Conservation (phyloP, 2,797 vertebrate genomes). For the Hyperoplus lanceolatus region DNA sequence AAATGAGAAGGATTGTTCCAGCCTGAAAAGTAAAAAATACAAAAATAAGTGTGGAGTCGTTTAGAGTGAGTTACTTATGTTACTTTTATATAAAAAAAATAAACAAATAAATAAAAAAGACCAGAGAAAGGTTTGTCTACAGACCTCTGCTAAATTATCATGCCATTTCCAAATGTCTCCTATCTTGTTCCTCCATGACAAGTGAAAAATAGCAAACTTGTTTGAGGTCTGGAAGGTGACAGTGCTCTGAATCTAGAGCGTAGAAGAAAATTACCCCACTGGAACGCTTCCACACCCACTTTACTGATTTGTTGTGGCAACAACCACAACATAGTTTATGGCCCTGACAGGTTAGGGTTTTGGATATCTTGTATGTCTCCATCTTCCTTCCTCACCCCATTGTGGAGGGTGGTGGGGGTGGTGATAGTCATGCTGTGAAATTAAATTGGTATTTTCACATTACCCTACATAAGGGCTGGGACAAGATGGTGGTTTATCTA, state of each 20-base stretch:
- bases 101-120: not conserved
- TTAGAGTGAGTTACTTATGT: slow-evolving; percentile 30
- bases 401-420: slow-evolving; percentile 40
- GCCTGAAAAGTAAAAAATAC: slow-evolving; percentile 37
- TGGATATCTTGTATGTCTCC: slow-evolving; percentile 58
- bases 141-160: slow-evolving; percentile 35
- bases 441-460: slow-evolving; percentile 57
- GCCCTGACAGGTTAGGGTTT: slow-evolving; percentile 61
- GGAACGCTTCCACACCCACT: slow-evolving; percentile 48
- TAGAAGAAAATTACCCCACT: slow-evolving; percentile 55
- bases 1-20: slow-evolving; percentile 34
- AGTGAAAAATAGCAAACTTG: slow-evolving; percentile 52
- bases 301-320: slow-evolving; percentile 46
- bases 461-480: slow-evolving; percentile 42
- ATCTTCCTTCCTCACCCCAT: slow-evolving; percentile 21
- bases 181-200: slow-evolving; percentile 68
- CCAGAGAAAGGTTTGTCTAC: not conserved
- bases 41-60: slow-evolving; percentile 33
- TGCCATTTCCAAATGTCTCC: slow-evolving; percentile 47
- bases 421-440: slow-evolving; percentile 48
- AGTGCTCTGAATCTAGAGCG: slow-evolving; percentile 61
- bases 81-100: slow-evolving; percentile 31
- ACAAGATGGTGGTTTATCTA: slow-evolving; percentile 52
- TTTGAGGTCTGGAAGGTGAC: slow-evolving; percentile 45
- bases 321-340: slow-evolving; percentile 58